Evolutionary conservation across 1,140 invertebrate species (phyloP).

Genomic region (Aphelenchoides besseyi): DNA sequence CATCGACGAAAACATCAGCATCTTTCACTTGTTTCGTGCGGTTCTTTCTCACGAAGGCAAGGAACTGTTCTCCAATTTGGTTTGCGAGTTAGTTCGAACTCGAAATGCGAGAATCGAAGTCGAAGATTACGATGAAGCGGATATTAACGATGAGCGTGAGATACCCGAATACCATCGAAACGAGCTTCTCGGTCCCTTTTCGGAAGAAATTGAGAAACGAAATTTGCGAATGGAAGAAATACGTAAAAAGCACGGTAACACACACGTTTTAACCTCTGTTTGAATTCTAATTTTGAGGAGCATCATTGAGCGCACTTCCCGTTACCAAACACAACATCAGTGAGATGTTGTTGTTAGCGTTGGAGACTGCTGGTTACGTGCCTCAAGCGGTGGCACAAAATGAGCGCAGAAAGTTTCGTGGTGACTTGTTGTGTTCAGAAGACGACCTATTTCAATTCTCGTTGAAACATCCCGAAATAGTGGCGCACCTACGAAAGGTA

Average conservation of each 20-base stretch:
- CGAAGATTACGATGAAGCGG: constrained; percentile 21
- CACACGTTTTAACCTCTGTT: too few relatives aligned
- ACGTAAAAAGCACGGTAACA: neutral
- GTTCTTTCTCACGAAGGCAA: neutral
- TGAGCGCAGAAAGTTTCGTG: neutral
- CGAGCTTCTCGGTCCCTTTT: neutral
- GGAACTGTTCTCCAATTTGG: neutral
- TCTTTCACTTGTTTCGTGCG: neutral
- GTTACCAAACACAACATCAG: neutral
- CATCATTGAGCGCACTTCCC: neutral
- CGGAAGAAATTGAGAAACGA: constrained; percentile 2
- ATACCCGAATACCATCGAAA: constrained; percentile 4
- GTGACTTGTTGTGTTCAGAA: neutral
- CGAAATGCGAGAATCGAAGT: neutral
- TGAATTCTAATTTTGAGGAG: neutral
- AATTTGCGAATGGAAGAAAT: neutral
- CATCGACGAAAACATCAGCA: neutral
- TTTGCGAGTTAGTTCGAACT: constrained; percentile 3
- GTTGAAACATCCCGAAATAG: neutral
- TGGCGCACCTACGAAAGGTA: constrained; percentile 11
- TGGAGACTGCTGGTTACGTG: constrained; percentile 7
- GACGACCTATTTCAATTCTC: constrained; percentile 16
- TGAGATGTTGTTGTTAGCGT: neutral
- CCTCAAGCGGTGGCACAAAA: neutral
- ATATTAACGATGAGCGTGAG: constrained; percentile 8